phyloP scores from a whole-genome alignment of 2,113 vertebrate species.

The Saimiri boliviensis region DNA sequence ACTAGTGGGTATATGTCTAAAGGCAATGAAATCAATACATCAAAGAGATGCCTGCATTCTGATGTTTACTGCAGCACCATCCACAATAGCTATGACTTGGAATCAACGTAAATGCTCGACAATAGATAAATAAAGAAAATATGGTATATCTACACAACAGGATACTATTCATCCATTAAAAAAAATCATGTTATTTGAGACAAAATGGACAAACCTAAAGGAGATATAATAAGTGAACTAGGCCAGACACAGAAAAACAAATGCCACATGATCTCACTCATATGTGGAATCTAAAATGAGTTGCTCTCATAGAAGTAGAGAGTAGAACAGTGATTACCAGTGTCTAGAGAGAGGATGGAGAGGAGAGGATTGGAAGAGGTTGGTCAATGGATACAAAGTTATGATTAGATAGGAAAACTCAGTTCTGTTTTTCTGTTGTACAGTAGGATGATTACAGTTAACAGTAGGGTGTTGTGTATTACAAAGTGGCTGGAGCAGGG shows the following conservation, averaged over 20 bases:
- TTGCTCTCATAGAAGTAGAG: neutral
- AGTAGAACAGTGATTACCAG: neutral
- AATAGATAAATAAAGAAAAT: neutral
- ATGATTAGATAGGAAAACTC: neutral
- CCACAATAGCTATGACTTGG: neutral
- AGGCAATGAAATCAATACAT: neutral
- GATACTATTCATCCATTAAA: neutral
- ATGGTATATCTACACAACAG: neutral
- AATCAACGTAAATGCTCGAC: neutral
- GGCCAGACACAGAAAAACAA: neutral
- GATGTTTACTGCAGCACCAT: neutral
- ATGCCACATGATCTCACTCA: neutral
- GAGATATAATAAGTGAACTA: neutral
- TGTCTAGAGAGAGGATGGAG: neutral
- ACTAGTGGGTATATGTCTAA: neutral
- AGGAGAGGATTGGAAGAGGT: neutral
- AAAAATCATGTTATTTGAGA: neutral
- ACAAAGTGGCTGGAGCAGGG: neutral
- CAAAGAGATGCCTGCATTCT: neutral
- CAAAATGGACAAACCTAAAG: neutral
- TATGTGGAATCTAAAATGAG: neutral
- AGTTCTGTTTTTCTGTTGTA: neutral
- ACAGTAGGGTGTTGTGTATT: neutral
- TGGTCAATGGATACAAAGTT: neutral
- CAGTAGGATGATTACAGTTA: neutral